Evolutionary conservation across 1,140 invertebrate species (phyloP), one percentile per base, ranked within the genome.

Genomic region (Polypedilum vanderplanki): DNA sequence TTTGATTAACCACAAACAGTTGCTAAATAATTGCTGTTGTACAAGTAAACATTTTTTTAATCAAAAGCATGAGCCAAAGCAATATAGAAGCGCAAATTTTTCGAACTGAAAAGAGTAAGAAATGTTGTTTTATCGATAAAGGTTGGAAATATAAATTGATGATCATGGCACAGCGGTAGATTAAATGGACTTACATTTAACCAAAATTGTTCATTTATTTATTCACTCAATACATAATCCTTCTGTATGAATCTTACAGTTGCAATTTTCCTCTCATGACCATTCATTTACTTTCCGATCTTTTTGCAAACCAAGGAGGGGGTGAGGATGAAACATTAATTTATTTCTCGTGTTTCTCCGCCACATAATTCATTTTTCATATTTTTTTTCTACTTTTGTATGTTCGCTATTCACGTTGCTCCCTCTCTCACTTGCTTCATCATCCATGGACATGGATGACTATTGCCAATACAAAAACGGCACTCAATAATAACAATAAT

Each of bases 201-300:
- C 65, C 65, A 22, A 70, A 70, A 70, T 70, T 70, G 65, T 70
- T 20, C 20, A 70, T 70, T 70, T 70, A 70, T 70, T 70, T 70
- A 70, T 70, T 70, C 20, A 70, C 20, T 70, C 20, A 70, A 18
- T 70, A 20, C 18, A 57, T 4, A 57, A 57, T 57, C 65, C 20
- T 22, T 18, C 65, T 70, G 17, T 70, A 22, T 70, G 17, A 18
- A 67, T 15, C 18, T 18, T 70, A 20, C 65, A 70, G 65, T 70
- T 70, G 65, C 65, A 70, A 57, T 57, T 57, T 57, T 15, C 7
- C 46, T 15, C 46, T 57, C 41, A 57, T 57, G 12, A 57, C 12
- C 46, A 57, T 57, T 70, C 65, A 22, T 22, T 70, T 33, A 33
- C 24, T 33, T 5, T 33, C 24, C 24, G 24, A 33, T 33, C 65